Percentiles rank a stretch among this genome's conserved stretches.
These are phyloP conservation scores for Atlantisia rogersi DNA, from an alignment of 2,113 vertebrate genomes.

Conservation along the genomic window DNA sequence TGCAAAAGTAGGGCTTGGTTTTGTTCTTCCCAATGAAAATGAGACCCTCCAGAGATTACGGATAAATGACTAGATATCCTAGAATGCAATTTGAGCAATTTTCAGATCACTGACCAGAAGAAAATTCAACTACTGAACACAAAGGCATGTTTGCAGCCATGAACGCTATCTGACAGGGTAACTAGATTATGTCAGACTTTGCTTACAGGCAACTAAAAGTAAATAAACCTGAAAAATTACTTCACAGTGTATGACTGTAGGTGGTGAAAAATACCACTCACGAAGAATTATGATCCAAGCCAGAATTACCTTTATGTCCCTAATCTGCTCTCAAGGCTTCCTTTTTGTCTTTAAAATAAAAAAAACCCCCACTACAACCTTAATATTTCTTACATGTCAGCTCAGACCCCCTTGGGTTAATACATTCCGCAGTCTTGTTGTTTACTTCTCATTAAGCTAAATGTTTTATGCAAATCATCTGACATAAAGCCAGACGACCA, in stretches of 20 bases:
- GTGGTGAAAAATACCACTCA: conserved; percentile 54
- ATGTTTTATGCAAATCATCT: conserved; percentile 81
- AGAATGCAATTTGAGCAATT: conserved; percentile 30
- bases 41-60: conserved; percentile 23
- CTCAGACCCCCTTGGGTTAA: conserved; percentile 75
- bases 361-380: neutral
- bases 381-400: conserved; percentile 75
- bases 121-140: conserved; percentile 38
- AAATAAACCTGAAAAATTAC: conserved; percentile 71
- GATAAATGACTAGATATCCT: conserved; percentile 54
- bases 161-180: conserved; percentile 48
- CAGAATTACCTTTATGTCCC: conserved; percentile 49
- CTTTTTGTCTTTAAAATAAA: conserved; percentile 44
- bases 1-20: neutral
- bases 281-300: conserved; percentile 51
- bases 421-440: conserved; percentile 73
- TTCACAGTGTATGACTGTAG: conserved; percentile 25
- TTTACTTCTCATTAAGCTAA: conserved; percentile 83
- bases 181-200: conserved; percentile 70
- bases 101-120: conserved; percentile 52
- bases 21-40: conserved; percentile 24
- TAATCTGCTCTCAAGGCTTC: conserved; percentile 59
- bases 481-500: conserved; percentile 79
- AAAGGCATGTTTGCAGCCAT: conserved; percentile 29
- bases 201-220: conserved; percentile 67